phyloP scores from a whole-genome alignment of 2,888 invertebrate genomes.

The Drosophila nr. perissopoda region DNA sequence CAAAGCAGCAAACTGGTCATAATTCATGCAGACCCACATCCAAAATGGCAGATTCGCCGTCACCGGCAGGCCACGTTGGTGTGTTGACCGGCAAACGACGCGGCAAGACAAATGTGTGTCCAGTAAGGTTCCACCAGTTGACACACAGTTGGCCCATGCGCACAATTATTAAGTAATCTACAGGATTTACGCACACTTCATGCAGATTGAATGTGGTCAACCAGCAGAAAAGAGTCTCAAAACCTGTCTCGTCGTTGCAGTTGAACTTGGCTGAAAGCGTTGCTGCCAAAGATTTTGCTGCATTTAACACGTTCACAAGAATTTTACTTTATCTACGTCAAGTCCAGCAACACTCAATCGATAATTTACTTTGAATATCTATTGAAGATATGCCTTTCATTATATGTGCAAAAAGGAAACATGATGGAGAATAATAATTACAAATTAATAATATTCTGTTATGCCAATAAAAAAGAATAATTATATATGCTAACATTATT shows the following conservation, averaged over 20 bases:
- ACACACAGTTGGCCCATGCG: conserved; percentile 35
- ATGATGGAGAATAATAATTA: neutral
- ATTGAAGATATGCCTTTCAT: neutral
- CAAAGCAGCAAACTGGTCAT: conserved; percentile 63
- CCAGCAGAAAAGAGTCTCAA: neutral
- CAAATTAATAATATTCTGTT: neutral
- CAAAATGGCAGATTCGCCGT: conserved; percentile 36
- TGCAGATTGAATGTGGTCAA: conserved; percentile 1
- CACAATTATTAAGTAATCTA: conserved; percentile 53
- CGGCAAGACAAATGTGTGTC: conserved; percentile 59
- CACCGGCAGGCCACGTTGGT: conserved; percentile 27
- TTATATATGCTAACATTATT: neutral
- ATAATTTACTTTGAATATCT: neutral
- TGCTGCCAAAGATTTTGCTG: neutral
- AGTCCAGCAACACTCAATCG: neutral
- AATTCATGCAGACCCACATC: conserved; percentile 45
- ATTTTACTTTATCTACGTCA: neutral
- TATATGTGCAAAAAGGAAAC: neutral
- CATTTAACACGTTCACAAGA: neutral
- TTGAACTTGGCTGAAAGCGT: neutral
- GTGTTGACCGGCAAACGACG: conserved; percentile 28
- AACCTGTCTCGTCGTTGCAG: conserved; percentile 2
- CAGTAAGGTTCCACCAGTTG: conserved; percentile 31
- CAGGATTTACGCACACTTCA: conserved; percentile 22
- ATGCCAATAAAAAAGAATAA: neutral